Evolutionary conservation across 2,113 vertebrate species (phyloP).

Genomic region (Myxocyprinus asiaticus): DNA sequence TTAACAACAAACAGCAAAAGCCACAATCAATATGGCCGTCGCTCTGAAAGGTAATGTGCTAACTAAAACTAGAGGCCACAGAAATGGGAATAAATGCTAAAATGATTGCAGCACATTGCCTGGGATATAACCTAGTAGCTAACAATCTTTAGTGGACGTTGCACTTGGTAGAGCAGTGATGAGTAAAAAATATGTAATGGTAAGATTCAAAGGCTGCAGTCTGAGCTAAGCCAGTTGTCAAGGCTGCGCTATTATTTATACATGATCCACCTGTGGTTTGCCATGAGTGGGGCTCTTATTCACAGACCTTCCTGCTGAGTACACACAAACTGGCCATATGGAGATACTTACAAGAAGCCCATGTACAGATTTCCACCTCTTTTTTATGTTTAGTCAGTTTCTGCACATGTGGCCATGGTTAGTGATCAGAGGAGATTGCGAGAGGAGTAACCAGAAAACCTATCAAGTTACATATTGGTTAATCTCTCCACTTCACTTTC

Average conservation of each 20-base stretch:
- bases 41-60: background rate
- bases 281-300: background rate
- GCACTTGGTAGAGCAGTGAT: no score
- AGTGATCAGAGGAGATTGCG: conserved; percentile 53
- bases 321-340: conserved; percentile 66
- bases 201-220: no score
- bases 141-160: background rate
- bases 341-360: conserved; percentile 76
- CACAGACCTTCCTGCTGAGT: conserved; percentile 45
- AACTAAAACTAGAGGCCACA: background rate
- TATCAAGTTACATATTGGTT: conserved; percentile 33
- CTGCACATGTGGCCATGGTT: conserved; percentile 70
- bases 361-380: conserved; percentile 70
- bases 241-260: background rate
- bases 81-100: background rate
- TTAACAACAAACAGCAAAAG: conserved; percentile 9
- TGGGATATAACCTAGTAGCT: background rate
- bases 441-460: conserved; percentile 29
- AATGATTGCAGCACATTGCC: background rate
- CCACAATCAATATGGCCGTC: background rate
- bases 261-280: background rate
- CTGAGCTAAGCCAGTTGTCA: no score
- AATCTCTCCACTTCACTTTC: conserved; percentile 25
- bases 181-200: no score
- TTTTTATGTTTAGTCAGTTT: conserved; percentile 58